phyloP scores from a whole-genome alignment of 1,140 invertebrate species.

The Bombus ignitus region DNA sequence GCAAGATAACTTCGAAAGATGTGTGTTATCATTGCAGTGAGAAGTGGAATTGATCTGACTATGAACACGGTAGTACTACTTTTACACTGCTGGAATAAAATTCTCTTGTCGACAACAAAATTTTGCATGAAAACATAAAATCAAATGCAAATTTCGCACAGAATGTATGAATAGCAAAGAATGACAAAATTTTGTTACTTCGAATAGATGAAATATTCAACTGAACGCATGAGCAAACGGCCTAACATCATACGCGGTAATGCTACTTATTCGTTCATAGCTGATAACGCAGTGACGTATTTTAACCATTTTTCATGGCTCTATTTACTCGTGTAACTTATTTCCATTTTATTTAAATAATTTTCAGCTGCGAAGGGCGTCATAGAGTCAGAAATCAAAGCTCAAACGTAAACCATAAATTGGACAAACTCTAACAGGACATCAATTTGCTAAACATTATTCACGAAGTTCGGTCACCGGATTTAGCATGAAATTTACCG shows the following conservation, averaged over 20 bases:
- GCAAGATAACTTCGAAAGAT: not conserved
- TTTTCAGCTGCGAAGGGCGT: not conserved
- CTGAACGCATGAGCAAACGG: not conserved
- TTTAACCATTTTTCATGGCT: too few species aligned
- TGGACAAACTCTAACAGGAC: not conserved
- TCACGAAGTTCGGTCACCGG: not conserved
- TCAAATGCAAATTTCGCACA: not conserved
- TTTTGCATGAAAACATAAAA: not conserved
- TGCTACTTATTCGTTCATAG: not conserved
- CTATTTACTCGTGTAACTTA: not conserved
- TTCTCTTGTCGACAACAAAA: not conserved
- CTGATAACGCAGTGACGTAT: too few species aligned
- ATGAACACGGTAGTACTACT: not conserved
- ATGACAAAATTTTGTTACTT: not conserved
- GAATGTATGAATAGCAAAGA: not conserved
- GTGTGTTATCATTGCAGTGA: too few species aligned
- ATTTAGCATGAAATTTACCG: constrained; percentile 83
- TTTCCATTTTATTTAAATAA: not conserved
- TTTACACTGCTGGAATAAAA: not conserved
- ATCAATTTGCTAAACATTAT: constrained; percentile 18
- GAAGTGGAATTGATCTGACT: not conserved
- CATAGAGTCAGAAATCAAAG: not conserved
- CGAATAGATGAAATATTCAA: not conserved
- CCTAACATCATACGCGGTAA: not conserved
- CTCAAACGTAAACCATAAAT: not conserved